phyloP scores from a whole-genome alignment of 2,888 invertebrate species.

The Linnaemya tessellans region DNA sequence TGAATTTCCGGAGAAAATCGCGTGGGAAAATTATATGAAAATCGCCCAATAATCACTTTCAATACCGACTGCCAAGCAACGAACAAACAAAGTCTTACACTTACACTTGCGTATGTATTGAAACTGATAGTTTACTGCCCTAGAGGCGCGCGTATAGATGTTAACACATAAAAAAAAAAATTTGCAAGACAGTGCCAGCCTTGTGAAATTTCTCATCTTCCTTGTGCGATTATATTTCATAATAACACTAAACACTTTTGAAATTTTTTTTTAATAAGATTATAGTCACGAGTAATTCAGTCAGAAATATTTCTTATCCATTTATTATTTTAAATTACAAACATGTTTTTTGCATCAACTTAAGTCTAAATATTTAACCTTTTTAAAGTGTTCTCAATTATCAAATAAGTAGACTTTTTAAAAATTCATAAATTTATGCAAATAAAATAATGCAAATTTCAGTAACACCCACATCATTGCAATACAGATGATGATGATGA shows the following conservation, averaged over 20 bases:
- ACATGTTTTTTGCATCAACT: constrained; percentile 8
- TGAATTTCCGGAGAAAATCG: too few species aligned
- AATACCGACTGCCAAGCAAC: too few species aligned
- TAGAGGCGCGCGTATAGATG: too few species aligned
- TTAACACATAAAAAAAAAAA: too few species aligned
- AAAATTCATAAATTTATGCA: constrained; percentile 68
- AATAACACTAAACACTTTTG: neutral
- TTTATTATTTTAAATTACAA: constrained; percentile 17
- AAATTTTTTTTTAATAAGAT: neutral
- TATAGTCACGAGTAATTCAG: neutral
- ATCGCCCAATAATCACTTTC: too few species aligned
- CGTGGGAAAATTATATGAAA: too few species aligned
- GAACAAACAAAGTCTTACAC: too few species aligned
- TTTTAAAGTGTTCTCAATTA: constrained; percentile 69
- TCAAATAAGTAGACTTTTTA: constrained; percentile 63
- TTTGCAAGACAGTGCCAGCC: too few species aligned
- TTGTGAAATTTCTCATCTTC: too few species aligned
- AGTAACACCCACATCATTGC: constrained; percentile 59
- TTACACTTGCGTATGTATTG: too few species aligned
- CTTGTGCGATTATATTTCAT: too few species aligned
- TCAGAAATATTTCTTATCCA: constrained; percentile 6
- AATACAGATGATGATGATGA: neutral
- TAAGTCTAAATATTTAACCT: constrained; percentile 65
- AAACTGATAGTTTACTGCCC: too few species aligned
- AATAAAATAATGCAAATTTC: constrained; percentile 66